Conservation (phyloP, 2,797 vertebrate genomes). For the Coilia nasus region DNA sequence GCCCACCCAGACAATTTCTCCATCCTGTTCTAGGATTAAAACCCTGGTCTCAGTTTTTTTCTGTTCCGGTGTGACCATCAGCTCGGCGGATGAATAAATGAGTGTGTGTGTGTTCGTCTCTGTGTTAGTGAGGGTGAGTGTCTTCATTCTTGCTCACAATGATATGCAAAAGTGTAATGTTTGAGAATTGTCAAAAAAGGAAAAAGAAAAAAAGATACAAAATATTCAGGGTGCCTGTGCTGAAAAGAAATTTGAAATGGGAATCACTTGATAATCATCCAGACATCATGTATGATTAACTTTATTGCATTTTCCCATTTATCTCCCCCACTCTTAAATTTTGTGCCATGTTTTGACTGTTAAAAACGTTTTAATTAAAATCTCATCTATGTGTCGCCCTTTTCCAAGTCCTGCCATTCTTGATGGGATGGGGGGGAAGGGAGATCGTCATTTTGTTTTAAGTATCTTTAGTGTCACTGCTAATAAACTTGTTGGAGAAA, state of each 20-base stretch:
- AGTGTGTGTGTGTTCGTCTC: constrained; percentile 28
- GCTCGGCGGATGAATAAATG: constrained; percentile 10
- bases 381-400: constrained; percentile 49
- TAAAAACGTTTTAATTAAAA: constrained; percentile 50
- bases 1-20: not conserved
- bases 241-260: constrained; percentile 45
- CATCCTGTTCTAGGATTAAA: not conserved
- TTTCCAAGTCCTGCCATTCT: constrained; percentile 40
- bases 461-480: constrained; percentile 57
- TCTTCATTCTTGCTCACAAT: constrained; percentile 51
- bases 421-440: constrained; percentile 41
- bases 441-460: constrained; percentile 42
- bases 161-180: constrained; percentile 52
- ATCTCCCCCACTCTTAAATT: constrained; percentile 44
- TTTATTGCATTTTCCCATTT: constrained; percentile 29
- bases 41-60: constrained; percentile 29
- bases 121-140: constrained; percentile 45
- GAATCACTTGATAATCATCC: constrained; percentile 41
- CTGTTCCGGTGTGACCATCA: not conserved
- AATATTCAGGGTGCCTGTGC: constrained; percentile 55
- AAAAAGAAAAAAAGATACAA: not conserved
- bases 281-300: constrained; percentile 45
- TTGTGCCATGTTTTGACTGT: constrained; percentile 63
- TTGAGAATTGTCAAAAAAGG: constrained; percentile 42
- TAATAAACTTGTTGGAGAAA: constrained; percentile 59